Evolutionary conservation across 1,140 invertebrate genomes (phyloP).

Genomic region (Cherax quadricarinatus): DNA sequence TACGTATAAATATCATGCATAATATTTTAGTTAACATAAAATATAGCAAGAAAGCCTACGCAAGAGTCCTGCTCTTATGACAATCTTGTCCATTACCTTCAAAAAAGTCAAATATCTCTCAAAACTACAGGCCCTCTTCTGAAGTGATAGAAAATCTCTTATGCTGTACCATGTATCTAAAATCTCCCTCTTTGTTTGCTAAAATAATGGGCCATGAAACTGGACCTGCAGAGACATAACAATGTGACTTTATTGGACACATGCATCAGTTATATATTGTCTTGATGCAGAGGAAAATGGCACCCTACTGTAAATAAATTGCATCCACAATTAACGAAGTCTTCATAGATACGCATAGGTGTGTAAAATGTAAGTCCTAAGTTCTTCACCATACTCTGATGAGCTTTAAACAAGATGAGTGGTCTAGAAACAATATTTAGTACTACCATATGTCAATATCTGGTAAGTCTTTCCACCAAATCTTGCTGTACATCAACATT

Average conservation of each 20-base stretch:
- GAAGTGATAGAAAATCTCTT: slow-evolving; percentile 39
- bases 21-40: slow-evolving; percentile 15
- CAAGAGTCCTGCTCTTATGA: slow-evolving; percentile 64
- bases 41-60: slow-evolving; percentile 52
- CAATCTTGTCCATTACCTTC: slow-evolving; percentile 40
- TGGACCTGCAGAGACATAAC: slow-evolving; percentile 25
- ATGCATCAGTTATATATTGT: slow-evolving; percentile 14
- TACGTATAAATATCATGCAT: slow-evolving; percentile 27
- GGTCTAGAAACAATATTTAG: slow-evolving; percentile 14
- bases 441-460: not conserved
- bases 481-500: slow-evolving; percentile 29
- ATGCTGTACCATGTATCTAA: slow-evolving; percentile 45
- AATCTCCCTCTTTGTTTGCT: slow-evolving; percentile 14
- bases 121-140: slow-evolving; percentile 33
- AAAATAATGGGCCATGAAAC: slow-evolving; percentile 37
- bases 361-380: not conserved
- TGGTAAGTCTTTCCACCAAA: slow-evolving; percentile 7
- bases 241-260: slow-evolving; percentile 31
- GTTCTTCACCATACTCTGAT: slow-evolving; percentile 38
- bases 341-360: not conserved
- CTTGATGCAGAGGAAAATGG: not conserved
- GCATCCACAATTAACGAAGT: not conserved
- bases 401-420: slow-evolving; percentile 62
- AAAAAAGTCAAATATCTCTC: slow-evolving; percentile 42
- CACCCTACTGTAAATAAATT: not conserved